phyloP scores from a whole-genome alignment of 2,113 vertebrate genomes.

The Caloenas nicobarica region DNA sequence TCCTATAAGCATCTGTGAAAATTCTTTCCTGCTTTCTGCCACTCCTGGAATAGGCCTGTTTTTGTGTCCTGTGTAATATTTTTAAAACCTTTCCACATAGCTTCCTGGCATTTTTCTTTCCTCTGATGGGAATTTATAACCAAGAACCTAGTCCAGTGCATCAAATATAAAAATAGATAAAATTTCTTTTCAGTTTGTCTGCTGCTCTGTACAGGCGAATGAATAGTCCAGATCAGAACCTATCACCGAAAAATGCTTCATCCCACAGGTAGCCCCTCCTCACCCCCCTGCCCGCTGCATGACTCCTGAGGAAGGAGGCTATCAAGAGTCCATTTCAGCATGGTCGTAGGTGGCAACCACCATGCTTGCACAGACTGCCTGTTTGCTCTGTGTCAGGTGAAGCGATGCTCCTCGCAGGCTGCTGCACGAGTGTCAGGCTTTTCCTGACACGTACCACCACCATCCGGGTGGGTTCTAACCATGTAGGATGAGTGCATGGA shows the following conservation, averaged over 20 bases:
- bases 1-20: not conserved
- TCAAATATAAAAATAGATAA: not conserved
- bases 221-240: not conserved
- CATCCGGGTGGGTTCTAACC: not conserved
- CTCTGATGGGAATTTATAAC: not conserved
- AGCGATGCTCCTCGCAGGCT: not conserved
- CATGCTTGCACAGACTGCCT: not conserved
- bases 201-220: not conserved
- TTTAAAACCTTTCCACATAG: not conserved
- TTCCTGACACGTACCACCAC: not conserved
- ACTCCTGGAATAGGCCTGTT: not conserved
- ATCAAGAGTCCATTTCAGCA: not conserved
- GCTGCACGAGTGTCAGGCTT: not conserved
- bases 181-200: not conserved
- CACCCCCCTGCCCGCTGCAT: accelerated
- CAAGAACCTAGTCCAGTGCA: not conserved
- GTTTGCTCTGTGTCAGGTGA: not conserved
- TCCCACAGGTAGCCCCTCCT: not conserved
- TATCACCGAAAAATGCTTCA: not conserved
- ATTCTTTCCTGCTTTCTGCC: not conserved
- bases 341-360: not conserved
- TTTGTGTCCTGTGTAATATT: not conserved
- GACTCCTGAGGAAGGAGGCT: not conserved
- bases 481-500: not conserved
- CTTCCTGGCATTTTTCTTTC: not conserved